Conservation (phyloP, 2,113 vertebrate species). For the Menidia beryllina region DNA sequence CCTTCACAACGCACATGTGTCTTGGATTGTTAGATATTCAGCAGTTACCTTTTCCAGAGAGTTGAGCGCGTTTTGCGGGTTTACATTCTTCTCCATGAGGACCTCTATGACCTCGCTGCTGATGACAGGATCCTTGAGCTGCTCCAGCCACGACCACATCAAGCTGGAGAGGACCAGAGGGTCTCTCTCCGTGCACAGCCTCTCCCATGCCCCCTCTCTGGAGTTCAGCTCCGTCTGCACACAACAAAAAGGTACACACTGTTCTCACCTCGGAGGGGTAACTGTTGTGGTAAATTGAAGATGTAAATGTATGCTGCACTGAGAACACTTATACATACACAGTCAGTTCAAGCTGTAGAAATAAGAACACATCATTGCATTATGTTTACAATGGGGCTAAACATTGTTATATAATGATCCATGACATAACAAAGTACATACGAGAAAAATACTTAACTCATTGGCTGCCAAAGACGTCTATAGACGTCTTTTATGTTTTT, state of each 20-base stretch:
- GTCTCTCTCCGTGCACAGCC: slow-evolving; percentile 88
- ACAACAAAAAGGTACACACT: slow-evolving; percentile 1
- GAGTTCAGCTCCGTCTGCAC: slow-evolving; percentile 92
- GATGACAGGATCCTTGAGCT: slow-evolving; percentile 92
- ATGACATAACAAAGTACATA: not conserved
- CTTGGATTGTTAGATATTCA: no score
- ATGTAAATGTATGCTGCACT: no score
- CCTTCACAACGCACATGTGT: no score
- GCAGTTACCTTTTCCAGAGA: slow-evolving; percentile 88
- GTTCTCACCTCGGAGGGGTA: no score
- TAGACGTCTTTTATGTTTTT: no score
- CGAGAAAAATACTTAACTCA: no score
- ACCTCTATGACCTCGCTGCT: slow-evolving; percentile 84
- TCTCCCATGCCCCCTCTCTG: slow-evolving; percentile 93
- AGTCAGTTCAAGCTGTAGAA: no score
- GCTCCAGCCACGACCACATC: slow-evolving; percentile 99
- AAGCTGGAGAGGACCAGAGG: slow-evolving; percentile 89
- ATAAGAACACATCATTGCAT: no score
- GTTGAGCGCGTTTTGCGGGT: slow-evolving; percentile 83
- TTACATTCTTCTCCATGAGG: slow-evolving; percentile 77
- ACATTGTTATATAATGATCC: not conserved
- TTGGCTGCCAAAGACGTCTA: no score
- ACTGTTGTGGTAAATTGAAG: no score
- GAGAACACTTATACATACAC: no score
- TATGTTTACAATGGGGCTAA: not conserved